phyloP scores from a whole-genome alignment of 2,888 invertebrate genomes.

The Ptilodon capucinus region DNA sequence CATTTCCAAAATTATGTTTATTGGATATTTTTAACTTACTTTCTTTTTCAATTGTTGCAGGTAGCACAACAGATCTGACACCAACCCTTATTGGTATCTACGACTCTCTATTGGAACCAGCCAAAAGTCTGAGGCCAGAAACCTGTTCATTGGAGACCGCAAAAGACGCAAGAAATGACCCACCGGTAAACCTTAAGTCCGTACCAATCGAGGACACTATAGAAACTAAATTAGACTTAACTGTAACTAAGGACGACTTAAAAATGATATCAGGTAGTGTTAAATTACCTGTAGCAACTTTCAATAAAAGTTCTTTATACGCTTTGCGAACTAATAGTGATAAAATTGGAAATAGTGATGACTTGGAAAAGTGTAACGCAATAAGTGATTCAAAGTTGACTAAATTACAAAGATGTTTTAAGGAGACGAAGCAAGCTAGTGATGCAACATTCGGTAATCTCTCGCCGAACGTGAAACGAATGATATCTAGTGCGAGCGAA shows the following conservation, averaged over 20 bases:
- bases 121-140: constrained; percentile 62
- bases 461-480: constrained; percentile 84
- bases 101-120: constrained; percentile 87
- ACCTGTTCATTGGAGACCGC: constrained; percentile 61
- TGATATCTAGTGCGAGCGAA: constrained; percentile 81
- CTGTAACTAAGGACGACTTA: constrained; percentile 40
- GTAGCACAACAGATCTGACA: constrained; percentile 92
- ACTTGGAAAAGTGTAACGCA: constrained; percentile 50
- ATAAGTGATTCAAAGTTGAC: constrained; percentile 55
- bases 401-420: constrained; percentile 63
- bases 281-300: constrained; percentile 66
- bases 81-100: constrained; percentile 94
- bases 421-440: constrained; percentile 52
- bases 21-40: too few relatives aligned
- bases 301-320: constrained; percentile 73
- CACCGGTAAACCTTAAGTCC: constrained; percentile 51
- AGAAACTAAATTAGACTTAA: constrained; percentile 38
- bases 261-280: constrained; percentile 66
- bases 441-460: constrained; percentile 77
- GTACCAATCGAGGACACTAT: constrained; percentile 45
- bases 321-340: constrained; percentile 72
- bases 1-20: too few relatives aligned
- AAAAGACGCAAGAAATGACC: constrained; percentile 78
- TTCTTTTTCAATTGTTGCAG: constrained; percentile 80
- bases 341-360: constrained; percentile 61